phyloP scores from a whole-genome alignment of 2,888 invertebrate species.

The Amblyjoppa proteus region DNA sequence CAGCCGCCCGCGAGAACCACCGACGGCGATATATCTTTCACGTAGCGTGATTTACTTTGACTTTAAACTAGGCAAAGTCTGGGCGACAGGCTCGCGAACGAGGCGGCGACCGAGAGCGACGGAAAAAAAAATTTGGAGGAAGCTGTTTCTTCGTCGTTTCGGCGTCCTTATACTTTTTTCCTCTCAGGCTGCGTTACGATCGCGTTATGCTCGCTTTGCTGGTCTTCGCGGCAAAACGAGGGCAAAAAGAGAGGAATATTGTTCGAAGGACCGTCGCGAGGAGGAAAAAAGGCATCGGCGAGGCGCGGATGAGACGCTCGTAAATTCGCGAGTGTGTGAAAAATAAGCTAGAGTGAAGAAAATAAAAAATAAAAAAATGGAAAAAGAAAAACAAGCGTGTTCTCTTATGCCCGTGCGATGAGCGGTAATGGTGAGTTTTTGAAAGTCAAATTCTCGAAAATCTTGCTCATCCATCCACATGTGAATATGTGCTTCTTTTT shows the following conservation, averaged over 20 bases:
- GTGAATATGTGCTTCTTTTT: background rate
- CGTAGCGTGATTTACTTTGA: slow-evolving; percentile 54
- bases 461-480: slow-evolving; percentile 31
- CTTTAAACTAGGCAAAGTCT: slow-evolving; percentile 51
- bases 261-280: background rate
- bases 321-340: slow-evolving; percentile 48
- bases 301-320: slow-evolving; percentile 10
- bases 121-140: slow-evolving; percentile 6
- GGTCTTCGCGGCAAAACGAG: background rate
- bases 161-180: too few species aligned
- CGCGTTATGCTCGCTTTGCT: slow-evolving; percentile 11
- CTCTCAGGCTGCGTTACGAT: background rate
- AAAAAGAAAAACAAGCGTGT: background rate
- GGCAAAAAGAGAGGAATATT: background rate
- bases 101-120: slow-evolving; percentile 8
- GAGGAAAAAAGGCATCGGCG: slow-evolving; percentile 13
- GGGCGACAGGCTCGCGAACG: slow-evolving; percentile 26
- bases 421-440: slow-evolving; percentile 34
- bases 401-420: slow-evolving; percentile 10
- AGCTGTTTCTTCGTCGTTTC: slow-evolving; percentile 7
- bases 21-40: slow-evolving; percentile 53
- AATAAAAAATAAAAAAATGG: background rate
- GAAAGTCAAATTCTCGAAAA: slow-evolving; percentile 53
- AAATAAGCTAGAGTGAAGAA: slow-evolving; percentile 6
- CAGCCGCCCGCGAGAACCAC: slow-evolving; percentile 23